Conservation (phyloP, 2,888 invertebrate species). For the Parapristionchus giblindavisi region DNA sequence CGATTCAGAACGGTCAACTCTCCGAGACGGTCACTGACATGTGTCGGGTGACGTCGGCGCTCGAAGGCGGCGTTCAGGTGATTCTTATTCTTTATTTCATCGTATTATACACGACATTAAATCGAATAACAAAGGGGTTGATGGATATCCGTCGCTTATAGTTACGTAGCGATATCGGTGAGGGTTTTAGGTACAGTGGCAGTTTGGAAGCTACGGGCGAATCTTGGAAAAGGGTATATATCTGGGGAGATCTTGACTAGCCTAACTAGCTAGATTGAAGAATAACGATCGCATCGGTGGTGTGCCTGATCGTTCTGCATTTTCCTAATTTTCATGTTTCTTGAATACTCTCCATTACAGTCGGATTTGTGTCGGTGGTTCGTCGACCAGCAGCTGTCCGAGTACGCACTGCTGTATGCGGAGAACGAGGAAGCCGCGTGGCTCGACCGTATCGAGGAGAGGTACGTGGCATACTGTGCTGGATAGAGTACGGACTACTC, state of each 20-base stretch:
- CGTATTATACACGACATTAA: too few relatives aligned
- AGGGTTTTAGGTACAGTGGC: too few relatives aligned
- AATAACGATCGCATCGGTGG: too few relatives aligned
- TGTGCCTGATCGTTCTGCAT: background rate
- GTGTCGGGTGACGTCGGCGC: constrained; percentile 65
- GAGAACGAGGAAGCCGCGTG: constrained; percentile 94
- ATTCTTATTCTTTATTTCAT: background rate
- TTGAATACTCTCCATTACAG: background rate
- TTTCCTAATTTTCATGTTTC: background rate
- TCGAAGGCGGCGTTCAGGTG: constrained; percentile 64
- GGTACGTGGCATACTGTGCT: constrained; percentile 72
- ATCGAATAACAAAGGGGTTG: too few relatives aligned
- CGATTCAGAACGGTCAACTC: constrained; percentile 60
- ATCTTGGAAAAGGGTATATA: too few relatives aligned
- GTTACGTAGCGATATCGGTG: too few relatives aligned
- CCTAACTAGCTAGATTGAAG: too few relatives aligned
- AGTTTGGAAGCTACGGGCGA: too few relatives aligned
- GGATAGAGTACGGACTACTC: background rate
- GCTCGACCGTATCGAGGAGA: constrained; percentile 91
- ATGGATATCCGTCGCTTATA: too few relatives aligned
- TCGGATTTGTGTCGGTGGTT: constrained; percentile 78
- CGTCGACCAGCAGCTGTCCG: constrained; percentile 84
- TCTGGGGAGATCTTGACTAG: too few relatives aligned
- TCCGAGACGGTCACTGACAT: constrained; percentile 63
- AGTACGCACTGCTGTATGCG: constrained; percentile 91